Conservation (phyloP, 2,888 invertebrate species). For the Eumacrocentrus americanus region DNA sequence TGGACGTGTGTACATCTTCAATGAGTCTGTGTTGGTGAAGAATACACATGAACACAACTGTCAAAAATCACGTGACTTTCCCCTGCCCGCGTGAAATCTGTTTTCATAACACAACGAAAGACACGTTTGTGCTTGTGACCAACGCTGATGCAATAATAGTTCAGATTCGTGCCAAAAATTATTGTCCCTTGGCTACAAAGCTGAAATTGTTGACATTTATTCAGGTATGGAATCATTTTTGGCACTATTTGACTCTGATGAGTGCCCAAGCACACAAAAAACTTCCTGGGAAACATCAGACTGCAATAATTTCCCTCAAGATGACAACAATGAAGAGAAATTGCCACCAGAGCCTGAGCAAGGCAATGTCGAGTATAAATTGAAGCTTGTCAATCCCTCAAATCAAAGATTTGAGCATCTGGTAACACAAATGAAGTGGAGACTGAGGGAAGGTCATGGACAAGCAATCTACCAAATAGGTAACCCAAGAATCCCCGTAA, state of each 20-base stretch:
- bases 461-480: constrained; percentile 97
- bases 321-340: constrained; percentile 65
- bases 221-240: constrained; percentile 79
- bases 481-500: too few species aligned
- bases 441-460: constrained; percentile 93
- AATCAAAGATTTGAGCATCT: constrained; percentile 92
- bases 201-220: constrained; percentile 6
- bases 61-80: constrained; percentile 33
- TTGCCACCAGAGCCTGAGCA: constrained; percentile 91
- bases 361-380: constrained; percentile 95
- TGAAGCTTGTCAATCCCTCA: constrained; percentile 91
- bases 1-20: neutral
- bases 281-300: constrained; percentile 65
- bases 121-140: neutral
- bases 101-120: constrained; percentile 11
- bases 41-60: constrained; percentile 25
- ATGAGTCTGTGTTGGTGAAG: neutral
- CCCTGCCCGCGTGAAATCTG: neutral
- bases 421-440: constrained; percentile 99
- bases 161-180: constrained; percentile 8
- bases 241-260: constrained; percentile 76
- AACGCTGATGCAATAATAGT: constrained; percentile 29
- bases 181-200: neutral
- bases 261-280: constrained; percentile 55
- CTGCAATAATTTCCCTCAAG: constrained; percentile 54